Percentiles rank a stretch among this genome's conserved stretches.
Evolutionary conservation across 2,888 invertebrate species (phyloP).

Genomic region (Epistrophella euchroma): DNA sequence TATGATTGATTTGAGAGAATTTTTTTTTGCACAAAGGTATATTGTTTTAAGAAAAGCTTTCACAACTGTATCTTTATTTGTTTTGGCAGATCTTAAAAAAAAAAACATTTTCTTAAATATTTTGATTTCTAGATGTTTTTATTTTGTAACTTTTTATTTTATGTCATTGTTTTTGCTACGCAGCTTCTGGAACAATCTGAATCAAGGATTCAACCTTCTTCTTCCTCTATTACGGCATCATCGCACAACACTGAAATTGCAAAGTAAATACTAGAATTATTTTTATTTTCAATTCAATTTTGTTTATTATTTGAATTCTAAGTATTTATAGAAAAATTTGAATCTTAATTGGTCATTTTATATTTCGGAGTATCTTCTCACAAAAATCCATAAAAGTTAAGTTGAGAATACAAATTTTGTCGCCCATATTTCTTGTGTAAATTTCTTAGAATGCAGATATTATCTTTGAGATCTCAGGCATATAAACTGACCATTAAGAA

Average conservation of each 20-base stretch:
- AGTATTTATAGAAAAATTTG: background rate
- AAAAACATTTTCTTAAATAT: conserved; percentile 24
- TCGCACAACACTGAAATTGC: conserved; percentile 85
- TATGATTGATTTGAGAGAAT: conserved; percentile 59
- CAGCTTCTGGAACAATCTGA: conserved; percentile 89
- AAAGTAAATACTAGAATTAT: conserved; percentile 86
- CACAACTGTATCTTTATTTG: conserved; percentile 18
- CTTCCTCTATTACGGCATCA: conserved; percentile 85
- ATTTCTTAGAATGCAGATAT: background rate
- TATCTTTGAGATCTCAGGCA: background rate
- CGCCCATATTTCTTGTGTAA: too few species aligned
- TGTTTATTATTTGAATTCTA: conserved; percentile 40
- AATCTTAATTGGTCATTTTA: background rate
- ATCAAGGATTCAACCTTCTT: conserved; percentile 84
- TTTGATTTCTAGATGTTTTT: conserved; percentile 57
- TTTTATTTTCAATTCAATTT: conserved; percentile 78
- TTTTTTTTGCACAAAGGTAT: conserved; percentile 75
- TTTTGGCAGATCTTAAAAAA: conserved; percentile 11
- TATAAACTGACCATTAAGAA: background rate
- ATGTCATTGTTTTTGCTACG: conserved; percentile 84
- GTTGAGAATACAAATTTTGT: too few species aligned
- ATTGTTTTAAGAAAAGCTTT: conserved; percentile 45
- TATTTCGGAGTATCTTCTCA: background rate
- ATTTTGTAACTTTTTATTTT: conserved; percentile 80
- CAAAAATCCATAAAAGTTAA: too few species aligned